Percentiles rank a stretch among this genome's conserved stretches.
Evolutionary conservation across 2,113 vertebrate species (phyloP).

Genomic region (Trachemys scripta): DNA sequence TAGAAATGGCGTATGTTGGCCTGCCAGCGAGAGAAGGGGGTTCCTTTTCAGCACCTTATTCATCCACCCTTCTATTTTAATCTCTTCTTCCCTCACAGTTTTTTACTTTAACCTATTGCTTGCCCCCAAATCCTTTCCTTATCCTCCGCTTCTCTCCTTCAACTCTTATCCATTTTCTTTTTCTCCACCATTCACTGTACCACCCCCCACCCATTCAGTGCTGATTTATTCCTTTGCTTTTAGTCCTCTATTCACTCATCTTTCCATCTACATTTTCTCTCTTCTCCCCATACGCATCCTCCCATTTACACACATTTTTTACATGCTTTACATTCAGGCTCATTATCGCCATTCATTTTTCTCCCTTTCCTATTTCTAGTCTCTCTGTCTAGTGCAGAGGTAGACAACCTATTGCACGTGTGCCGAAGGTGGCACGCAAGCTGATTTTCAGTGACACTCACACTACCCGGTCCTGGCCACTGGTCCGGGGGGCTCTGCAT

Average conservation of each 20-base stretch:
- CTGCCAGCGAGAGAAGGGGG: not conserved
- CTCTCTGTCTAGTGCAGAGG: not conserved
- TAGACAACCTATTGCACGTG: too few relatives aligned
- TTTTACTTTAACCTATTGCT: not conserved
- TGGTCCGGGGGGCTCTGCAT: too few relatives aligned
- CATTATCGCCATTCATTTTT: not conserved
- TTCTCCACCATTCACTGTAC: not conserved
- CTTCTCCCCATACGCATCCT: not conserved
- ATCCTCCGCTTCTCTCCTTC: not conserved
- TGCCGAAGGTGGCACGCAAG: too few relatives aligned
- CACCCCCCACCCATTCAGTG: not conserved
- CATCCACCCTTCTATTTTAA: not conserved
- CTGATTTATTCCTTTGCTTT: not conserved
- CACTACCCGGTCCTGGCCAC: too few relatives aligned
- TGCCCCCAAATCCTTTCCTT: not conserved
- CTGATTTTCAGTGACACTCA: too few relatives aligned
- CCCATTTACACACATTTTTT: not conserved
- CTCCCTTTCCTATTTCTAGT: not conserved
- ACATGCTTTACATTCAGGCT: conserved; percentile 1
- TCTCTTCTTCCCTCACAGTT: not conserved
- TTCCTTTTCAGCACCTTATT: conserved; percentile 22
- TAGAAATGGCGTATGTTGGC: not conserved
- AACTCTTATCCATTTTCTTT: not conserved
- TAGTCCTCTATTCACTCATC: not conserved
- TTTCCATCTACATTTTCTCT: not conserved